A percentile compares a stretch with the other conserved stretches of the same genome.
phyloP scores from a whole-genome alignment of 2,113 vertebrate species.

The Corythoichthys haematopterus region DNA sequence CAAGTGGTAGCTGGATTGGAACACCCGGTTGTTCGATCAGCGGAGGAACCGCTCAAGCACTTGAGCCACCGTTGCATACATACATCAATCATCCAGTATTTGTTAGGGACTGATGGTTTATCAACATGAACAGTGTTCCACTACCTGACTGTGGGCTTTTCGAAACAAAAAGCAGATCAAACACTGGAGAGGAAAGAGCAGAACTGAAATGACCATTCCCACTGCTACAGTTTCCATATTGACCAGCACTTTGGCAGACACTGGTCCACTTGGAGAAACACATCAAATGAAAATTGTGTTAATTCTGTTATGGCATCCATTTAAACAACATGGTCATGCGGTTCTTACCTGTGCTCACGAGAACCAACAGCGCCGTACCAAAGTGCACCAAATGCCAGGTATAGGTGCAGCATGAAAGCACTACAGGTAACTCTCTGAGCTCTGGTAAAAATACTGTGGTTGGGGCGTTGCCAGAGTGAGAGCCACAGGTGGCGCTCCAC shows the following conservation, averaged over 20 bases:
- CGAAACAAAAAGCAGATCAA: slow-evolving; percentile 72
- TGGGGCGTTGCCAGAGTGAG: slow-evolving; percentile 72
- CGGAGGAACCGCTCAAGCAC: too few species aligned
- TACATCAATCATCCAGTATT: too few species aligned
- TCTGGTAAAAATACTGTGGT: slow-evolving; percentile 71
- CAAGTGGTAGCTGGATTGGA: too few species aligned
- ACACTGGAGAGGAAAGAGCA: slow-evolving; percentile 73
- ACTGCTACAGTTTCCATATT: slow-evolving; percentile 63
- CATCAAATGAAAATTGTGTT: background rate
- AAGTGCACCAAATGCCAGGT: slow-evolving; percentile 64
- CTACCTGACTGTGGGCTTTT: slow-evolving; percentile 66
- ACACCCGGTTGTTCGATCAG: too few species aligned
- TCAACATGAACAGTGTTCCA: background rate
- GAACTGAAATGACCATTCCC: slow-evolving; percentile 62
- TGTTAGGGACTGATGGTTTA: too few species aligned
- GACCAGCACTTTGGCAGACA: slow-evolving; percentile 58
- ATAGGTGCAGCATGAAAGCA: slow-evolving; percentile 68
- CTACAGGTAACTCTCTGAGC: slow-evolving; percentile 74
- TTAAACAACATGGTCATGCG: background rate
- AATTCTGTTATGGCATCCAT: background rate
- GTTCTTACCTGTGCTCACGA: slow-evolving; percentile 53
- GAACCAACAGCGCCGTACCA: slow-evolving; percentile 73
- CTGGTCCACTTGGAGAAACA: slow-evolving; percentile 45
- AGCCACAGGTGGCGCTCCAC: slow-evolving; percentile 76
- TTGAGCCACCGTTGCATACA: too few species aligned